These are phyloP conservation scores for Wasmannia auropunctata DNA, from an alignment of 1,140 invertebrate genomes.

Conservation along the genomic window DNA sequence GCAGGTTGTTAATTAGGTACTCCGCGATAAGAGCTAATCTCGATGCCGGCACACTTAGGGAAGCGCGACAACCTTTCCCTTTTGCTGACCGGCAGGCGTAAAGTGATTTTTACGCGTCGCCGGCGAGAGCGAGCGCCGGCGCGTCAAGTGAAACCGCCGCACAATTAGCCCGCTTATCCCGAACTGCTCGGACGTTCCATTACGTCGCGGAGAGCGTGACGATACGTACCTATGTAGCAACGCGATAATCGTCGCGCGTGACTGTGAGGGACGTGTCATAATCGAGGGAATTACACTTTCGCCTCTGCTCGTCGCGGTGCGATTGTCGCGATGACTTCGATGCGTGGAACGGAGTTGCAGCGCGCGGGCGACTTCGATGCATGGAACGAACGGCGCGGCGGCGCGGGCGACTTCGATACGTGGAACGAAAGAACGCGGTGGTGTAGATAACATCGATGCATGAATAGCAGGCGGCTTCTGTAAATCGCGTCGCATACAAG, in stretches of 20 bases:
- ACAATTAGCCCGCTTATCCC: slow-evolving; percentile 78
- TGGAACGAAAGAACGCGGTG: background rate
- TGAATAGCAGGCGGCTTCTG: background rate
- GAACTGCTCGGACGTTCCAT: slow-evolving; percentile 78
- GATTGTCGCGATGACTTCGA: background rate
- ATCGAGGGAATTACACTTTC: background rate
- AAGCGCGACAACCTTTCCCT: slow-evolving; percentile 70
- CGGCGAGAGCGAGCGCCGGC: slow-evolving; percentile 25
- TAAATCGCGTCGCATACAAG: background rate
- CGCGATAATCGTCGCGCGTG: background rate
- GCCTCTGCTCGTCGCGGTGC: background rate
- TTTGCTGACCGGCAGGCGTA: slow-evolving; percentile 65
- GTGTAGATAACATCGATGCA: background rate
- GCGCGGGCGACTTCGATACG: background rate
- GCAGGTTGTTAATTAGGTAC: slow-evolving; percentile 62
- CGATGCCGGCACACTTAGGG: background rate
- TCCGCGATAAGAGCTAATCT: slow-evolving; percentile 61
- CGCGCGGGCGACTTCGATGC: background rate
- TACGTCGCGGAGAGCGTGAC: slow-evolving; percentile 58
- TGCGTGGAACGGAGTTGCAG: background rate
- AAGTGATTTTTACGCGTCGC: slow-evolving; percentile 70
- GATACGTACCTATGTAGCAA: background rate
- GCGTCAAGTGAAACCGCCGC: slow-evolving; percentile 46
- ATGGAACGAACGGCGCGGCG: background rate
- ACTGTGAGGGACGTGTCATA: background rate